These are phyloP conservation scores for Ectemnius lituratus DNA, from an alignment of 2,888 invertebrate species.

Conservation along the genomic window DNA sequence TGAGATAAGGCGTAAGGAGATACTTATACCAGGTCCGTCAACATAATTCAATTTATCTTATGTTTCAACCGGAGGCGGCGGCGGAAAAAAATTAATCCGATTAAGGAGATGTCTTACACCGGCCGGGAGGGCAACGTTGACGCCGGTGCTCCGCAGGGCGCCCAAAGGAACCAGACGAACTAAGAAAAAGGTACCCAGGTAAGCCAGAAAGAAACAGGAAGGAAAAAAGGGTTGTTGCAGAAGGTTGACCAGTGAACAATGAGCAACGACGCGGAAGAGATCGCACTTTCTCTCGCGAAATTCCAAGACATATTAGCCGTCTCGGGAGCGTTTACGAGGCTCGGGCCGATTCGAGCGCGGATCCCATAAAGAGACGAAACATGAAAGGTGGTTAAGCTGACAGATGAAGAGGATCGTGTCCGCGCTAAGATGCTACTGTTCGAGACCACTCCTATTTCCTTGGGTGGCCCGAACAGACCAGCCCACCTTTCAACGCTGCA, in stretches of 20 bases:
- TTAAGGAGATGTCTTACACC: constrained; percentile 2
- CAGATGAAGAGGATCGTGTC: constrained; percentile 68
- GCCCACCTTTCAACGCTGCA: constrained; percentile 49
- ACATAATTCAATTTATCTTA: constrained; percentile 6
- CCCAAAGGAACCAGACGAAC: not conserved
- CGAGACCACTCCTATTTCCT: constrained; percentile 62
- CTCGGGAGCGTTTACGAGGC: constrained; percentile 28
- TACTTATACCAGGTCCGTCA: not conserved
- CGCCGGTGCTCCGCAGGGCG: not conserved
- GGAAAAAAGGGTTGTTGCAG: constrained; percentile 25
- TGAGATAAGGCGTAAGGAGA: not conserved
- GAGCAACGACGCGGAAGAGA: constrained; percentile 33
- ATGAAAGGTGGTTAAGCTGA: constrained; percentile 71
- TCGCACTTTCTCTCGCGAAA: constrained; percentile 26
- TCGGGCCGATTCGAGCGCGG: constrained; percentile 38
- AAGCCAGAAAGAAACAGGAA: constrained; percentile 26
- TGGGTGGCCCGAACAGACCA: constrained; percentile 62
- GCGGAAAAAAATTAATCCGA: constrained; percentile 3
- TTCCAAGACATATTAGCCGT: too few relatives aligned
- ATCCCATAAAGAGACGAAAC: constrained; percentile 67
- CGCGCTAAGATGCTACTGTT: constrained; percentile 64
- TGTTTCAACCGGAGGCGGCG: not conserved
- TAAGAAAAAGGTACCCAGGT: not conserved
- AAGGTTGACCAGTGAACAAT: constrained; percentile 16
- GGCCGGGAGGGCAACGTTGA: not conserved